Evolutionary conservation across 2,797 vertebrate species (phyloP).

Genomic region (Hoplostethus mediterraneus): DNA sequence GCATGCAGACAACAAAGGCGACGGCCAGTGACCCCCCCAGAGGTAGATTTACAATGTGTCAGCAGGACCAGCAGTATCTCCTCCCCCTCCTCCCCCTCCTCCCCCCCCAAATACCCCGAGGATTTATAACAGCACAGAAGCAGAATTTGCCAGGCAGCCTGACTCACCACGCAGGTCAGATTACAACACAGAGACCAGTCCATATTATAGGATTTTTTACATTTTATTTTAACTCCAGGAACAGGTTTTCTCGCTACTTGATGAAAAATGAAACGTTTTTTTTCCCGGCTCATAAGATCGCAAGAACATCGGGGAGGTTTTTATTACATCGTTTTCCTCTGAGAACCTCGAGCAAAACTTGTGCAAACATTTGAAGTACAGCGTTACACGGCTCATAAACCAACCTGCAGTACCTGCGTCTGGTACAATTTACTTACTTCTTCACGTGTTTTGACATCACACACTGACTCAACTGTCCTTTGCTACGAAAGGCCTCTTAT

Average conservation of each 20-base stretch:
- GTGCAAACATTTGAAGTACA: not conserved
- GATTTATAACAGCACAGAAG: slow-evolving; percentile 61
- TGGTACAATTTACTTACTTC: not conserved
- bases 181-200: slow-evolving; percentile 50
- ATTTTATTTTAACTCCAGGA: not conserved
- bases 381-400: slow-evolving; percentile 18
- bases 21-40: slow-evolving; percentile 62
- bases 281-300: too few species aligned
- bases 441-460: not conserved
- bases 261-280: not conserved
- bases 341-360: not conserved
- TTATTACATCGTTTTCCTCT: not conserved
- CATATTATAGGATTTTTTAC: slow-evolving; percentile 10
- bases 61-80: slow-evolving; percentile 55
- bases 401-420: not conserved
- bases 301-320: not conserved
- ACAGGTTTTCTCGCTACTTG: not conserved
- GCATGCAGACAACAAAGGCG: slow-evolving; percentile 48
- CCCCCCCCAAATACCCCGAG: slow-evolving; percentile 3
- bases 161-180: slow-evolving; percentile 64
- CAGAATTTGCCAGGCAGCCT: slow-evolving; percentile 45
- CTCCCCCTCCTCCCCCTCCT: slow-evolving; percentile 15
- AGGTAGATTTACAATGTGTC: slow-evolving; percentile 71
- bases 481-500: not conserved
- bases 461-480: not conserved